A percentile compares a stretch with the other conserved stretches of the same genome.
Evolutionary conservation across 2,888 invertebrate genomes (phyloP).

Genomic region (Temnothorax rugatulus): DNA sequence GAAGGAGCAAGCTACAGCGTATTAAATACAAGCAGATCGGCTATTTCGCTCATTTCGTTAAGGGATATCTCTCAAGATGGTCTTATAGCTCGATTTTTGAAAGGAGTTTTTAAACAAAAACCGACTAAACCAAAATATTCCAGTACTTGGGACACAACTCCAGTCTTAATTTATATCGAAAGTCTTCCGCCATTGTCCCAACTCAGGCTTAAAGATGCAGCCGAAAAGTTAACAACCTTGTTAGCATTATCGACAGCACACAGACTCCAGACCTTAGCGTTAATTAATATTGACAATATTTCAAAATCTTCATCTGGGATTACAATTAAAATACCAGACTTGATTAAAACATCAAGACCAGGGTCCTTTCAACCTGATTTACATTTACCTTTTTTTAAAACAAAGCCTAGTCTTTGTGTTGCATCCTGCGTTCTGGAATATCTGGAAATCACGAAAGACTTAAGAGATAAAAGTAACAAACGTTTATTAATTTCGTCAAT

Average conservation of each 20-base stretch:
- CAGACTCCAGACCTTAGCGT: slow-evolving; percentile 61
- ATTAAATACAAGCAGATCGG: slow-evolving; percentile 54
- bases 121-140: slow-evolving; percentile 63
- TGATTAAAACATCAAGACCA: slow-evolving; percentile 57
- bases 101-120: slow-evolving; percentile 56
- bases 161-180: slow-evolving; percentile 58
- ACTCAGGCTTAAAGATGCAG: slow-evolving; percentile 47
- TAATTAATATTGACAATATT: slow-evolving; percentile 32
- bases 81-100: slow-evolving; percentile 58
- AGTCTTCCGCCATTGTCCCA: slow-evolving; percentile 41
- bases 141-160: slow-evolving; percentile 62
- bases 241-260: slow-evolving; percentile 66
- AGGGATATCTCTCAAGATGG: slow-evolving; percentile 55
- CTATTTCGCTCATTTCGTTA: slow-evolving; percentile 59
- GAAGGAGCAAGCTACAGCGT: slow-evolving; percentile 34
- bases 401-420: slow-evolving; percentile 49
- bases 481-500: slow-evolving; percentile 43
- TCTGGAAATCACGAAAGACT: slow-evolving; percentile 33
- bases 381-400: slow-evolving; percentile 46
- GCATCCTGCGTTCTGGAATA: slow-evolving; percentile 38
- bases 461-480: slow-evolving; percentile 7
- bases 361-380: slow-evolving; percentile 46
- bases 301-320: slow-evolving; percentile 9
- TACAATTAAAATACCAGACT: slow-evolving; percentile 50
- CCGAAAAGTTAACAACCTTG: slow-evolving; percentile 63